Conservation (phyloP, 2,888 invertebrate genomes). For the Andricus quercusramuli region DNA sequence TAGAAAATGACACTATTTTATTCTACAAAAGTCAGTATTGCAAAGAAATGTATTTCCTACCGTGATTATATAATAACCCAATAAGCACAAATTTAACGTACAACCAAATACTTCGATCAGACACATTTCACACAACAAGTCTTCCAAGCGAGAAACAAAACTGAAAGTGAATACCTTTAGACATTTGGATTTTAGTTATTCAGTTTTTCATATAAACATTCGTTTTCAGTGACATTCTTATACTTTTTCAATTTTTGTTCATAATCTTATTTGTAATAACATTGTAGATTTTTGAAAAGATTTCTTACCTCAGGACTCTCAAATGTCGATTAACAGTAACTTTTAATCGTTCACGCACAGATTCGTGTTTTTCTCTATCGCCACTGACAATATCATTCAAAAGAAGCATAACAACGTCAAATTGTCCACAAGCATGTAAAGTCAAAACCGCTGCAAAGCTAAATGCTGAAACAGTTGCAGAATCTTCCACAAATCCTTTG, state of each 20-base stretch:
- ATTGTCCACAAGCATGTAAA: constrained; percentile 46
- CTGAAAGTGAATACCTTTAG: constrained; percentile 26
- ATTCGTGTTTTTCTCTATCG: background rate
- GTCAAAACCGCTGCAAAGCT: constrained; percentile 46
- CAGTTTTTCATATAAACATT: too few relatives aligned
- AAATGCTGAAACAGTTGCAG: constrained; percentile 46
- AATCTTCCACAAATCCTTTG: constrained; percentile 45
- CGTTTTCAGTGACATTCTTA: too few relatives aligned
- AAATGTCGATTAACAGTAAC: constrained; percentile 42
- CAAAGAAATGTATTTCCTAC: constrained; percentile 51
- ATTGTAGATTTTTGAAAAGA: too few relatives aligned
- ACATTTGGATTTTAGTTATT: too few relatives aligned
- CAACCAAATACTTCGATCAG: constrained; percentile 71
- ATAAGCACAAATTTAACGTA: constrained; percentile 71
- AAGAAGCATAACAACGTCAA: constrained; percentile 42
- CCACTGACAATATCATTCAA: constrained; percentile 45
- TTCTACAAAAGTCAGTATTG: too few relatives aligned
- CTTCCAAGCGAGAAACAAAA: constrained; percentile 45
- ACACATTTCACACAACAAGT: constrained; percentile 47
- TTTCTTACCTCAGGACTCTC: constrained; percentile 41
- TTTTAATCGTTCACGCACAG: constrained; percentile 42
- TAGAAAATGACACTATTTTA: too few relatives aligned
- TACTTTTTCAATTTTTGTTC: too few relatives aligned
- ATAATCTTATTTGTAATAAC: too few relatives aligned
- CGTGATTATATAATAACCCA: constrained; percentile 71